Conservation (phyloP, 2,797 vertebrate genomes). For the Sarcophilus harrisii region DNA sequence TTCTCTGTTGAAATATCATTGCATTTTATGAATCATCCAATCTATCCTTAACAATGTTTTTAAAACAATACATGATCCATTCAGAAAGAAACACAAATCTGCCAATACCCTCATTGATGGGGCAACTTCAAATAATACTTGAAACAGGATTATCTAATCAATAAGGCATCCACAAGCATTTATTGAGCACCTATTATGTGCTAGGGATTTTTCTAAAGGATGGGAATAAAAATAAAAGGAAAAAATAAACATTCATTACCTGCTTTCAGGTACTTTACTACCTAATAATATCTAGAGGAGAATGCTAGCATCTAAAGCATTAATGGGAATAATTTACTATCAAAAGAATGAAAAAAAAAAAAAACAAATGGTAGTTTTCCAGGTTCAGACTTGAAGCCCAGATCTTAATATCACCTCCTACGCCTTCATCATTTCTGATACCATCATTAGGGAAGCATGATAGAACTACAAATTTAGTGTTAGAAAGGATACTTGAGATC, state of each 20-base stretch:
- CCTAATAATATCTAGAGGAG: not conserved
- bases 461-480: not conserved
- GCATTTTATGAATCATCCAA: constrained; percentile 76
- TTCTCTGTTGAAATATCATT: constrained; percentile 72
- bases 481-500: not conserved
- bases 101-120: constrained; percentile 76
- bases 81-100: constrained; percentile 78
- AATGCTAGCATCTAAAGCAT: constrained; percentile 57
- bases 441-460: not conserved
- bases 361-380: not conserved
- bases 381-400: not conserved
- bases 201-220: not conserved
- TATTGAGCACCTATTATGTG: not conserved
- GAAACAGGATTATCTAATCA: constrained; percentile 71
- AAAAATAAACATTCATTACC: not conserved
- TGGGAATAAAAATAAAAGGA: not conserved
- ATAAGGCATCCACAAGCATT: not conserved
- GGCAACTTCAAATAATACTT: constrained; percentile 72
- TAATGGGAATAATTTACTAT: constrained; percentile 49
- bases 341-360: not conserved
- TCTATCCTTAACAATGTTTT: constrained; percentile 75
- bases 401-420: not conserved
- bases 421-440: not conserved
- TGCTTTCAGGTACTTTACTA: not conserved
- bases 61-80: constrained; percentile 82